Conservation (phyloP, 2,888 invertebrate species). For the Piscicola geometra region DNA sequence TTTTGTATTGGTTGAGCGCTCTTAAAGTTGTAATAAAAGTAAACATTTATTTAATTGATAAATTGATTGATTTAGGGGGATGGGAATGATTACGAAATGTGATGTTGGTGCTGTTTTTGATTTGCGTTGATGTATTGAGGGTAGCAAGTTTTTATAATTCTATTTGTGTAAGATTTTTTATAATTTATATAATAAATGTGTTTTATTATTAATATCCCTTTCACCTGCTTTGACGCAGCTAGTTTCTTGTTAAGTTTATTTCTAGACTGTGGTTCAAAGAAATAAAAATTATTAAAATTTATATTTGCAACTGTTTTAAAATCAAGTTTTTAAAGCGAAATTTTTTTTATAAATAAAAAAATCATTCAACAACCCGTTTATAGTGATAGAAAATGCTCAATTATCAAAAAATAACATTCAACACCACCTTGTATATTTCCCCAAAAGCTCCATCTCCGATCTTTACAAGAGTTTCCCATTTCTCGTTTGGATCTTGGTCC, state of each 20-base stretch:
- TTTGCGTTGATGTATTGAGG: not conserved
- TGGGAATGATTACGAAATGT: not conserved
- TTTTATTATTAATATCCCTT: too few relatives aligned
- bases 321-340: too few relatives aligned
- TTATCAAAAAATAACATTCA: too few relatives aligned
- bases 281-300: too few relatives aligned
- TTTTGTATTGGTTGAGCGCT: not conserved
- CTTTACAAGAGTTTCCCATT: constrained; percentile 28
- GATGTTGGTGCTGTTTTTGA: not conserved
- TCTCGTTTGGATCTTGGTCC: constrained; percentile 27
- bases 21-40: not conserved
- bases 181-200: too few relatives aligned
- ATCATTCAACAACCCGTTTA: not conserved
- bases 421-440: constrained; percentile 33
- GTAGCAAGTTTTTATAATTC: too few relatives aligned
- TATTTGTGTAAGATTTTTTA: too few relatives aligned
- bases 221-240: constrained; percentile 31
- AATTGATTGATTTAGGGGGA: too few relatives aligned
- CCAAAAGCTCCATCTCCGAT: constrained; percentile 37
- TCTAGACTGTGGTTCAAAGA: not conserved
- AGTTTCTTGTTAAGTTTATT: not conserved
- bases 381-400: too few relatives aligned
- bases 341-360: constrained; percentile 3
- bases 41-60: not conserved
- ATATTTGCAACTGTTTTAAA: too few relatives aligned